These are phyloP conservation scores for Lytechinus variegatus DNA, from an alignment of 35 echinoderm and acorn worm genomes.

Conservation along the genomic window DNA sequence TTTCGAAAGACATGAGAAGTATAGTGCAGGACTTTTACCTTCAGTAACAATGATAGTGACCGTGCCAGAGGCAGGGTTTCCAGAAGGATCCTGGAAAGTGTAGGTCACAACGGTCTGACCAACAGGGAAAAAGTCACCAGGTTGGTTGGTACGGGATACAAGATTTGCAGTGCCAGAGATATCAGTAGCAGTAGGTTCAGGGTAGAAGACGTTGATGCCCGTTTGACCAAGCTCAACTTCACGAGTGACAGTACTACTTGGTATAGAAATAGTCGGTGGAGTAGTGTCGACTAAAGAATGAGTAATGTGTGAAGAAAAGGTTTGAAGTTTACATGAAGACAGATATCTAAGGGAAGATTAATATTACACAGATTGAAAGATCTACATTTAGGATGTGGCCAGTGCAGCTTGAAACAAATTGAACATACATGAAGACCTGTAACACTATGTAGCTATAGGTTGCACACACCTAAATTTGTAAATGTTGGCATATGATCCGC, in stretches of 20 bases:
- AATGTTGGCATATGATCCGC: neutral
- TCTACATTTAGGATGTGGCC: too few species aligned
- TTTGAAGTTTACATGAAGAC: neutral
- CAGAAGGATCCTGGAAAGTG: slow-evolving; percentile 43
- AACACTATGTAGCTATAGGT: too few species aligned
- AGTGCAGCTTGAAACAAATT: too few species aligned
- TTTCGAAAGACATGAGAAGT: too few species aligned
- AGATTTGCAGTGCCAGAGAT: neutral
- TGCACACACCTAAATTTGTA: too few species aligned
- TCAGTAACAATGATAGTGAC: slow-evolving; percentile 35
- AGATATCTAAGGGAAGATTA: neutral
- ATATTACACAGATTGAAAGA: neutral
- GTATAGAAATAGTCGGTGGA: slow-evolving; percentile 38
- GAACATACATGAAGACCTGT: too few species aligned
- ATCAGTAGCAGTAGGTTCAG: slow-evolving; percentile 48
- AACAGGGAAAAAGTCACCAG: slow-evolving; percentile 42
- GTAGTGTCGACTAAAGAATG: slow-evolving; percentile 38
- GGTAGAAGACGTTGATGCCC: neutral
- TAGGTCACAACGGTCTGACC: slow-evolving; percentile 35
- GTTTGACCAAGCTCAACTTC: neutral
- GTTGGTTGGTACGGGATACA: slow-evolving; percentile 40
- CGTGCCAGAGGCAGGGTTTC: slow-evolving; percentile 31
- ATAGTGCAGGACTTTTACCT: neutral
- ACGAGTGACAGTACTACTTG: neutral
- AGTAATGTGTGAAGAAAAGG: neutral